Evolutionary conservation across 2,113 vertebrate genomes (phyloP), one percentile per base, ranked within the genome.

Genomic region (Triplophysa dalaica): DNA sequence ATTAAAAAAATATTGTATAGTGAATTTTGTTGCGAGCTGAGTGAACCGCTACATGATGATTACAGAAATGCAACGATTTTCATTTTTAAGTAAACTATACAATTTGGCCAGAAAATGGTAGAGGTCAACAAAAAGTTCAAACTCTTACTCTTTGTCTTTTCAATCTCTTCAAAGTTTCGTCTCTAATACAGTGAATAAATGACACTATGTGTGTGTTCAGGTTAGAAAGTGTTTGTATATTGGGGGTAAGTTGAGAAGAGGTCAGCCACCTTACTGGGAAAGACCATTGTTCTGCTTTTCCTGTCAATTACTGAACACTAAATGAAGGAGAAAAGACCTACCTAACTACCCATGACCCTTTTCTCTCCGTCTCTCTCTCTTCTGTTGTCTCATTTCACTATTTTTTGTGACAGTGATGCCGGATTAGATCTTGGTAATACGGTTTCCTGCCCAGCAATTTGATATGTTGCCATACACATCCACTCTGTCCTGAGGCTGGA

Each of bases 301-400:
- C 72, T 73, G 70, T 60, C 70, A 74, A 74, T 74, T 74, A 74
- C 70, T 61, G 70, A 74, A 74, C 54, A 74, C 33, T 60, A 74
- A 74, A 74, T 43, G 33, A 74, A 21, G n/a, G 33, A 13, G 70
- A 38, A 60, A 61, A 60, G 29, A 70, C n/a, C 12, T 43, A 60
- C 70, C 70, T 60, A 74, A 41, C 26, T 10, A 43, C 29, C 54
- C 54, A 73, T 74, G 70, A 60, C 33, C 33, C 60, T 17, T 56
- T 38, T 16, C 54, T 74, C 19, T 61, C 14, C 16, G 14, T 14
- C 48, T 48, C 73, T 21, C 54, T 21, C n/a, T 21, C 8, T 12
- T 45, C 10, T 58, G 50, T 52, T 14, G 38, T 75, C 73, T 41
- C 41, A 63, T 62, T 75, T 63, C 22, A 48, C 21, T 75, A 22